Evolutionary conservation across 2,888 invertebrate species (phyloP), one percentile per base, ranked within the genome.

Genomic region (Allygus modestus): DNA sequence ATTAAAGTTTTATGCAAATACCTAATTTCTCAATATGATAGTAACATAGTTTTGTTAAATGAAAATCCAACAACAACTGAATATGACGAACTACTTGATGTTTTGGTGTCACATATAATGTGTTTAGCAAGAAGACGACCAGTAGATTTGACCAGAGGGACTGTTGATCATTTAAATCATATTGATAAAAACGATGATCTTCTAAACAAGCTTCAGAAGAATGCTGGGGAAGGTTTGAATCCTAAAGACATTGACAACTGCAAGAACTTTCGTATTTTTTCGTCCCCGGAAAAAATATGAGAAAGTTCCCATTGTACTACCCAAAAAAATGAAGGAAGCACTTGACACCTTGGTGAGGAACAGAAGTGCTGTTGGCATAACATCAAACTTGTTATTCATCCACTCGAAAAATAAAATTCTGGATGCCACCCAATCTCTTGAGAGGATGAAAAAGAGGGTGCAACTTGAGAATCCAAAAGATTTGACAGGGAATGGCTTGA

Each of bases 241-340:
- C 23, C 26, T 20, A 65, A 65, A 20, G 23, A 65, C 26, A 12
- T 65, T 7, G 28, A 65, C 7, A 65, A 69, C 69, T 69, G 31
- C 11, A 31, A 69, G 5, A 33, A 33, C n/a, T 69, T 69, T n/a
- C 31, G 20, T 15, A 69, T 69, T 69, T 69, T 37, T 69, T 69
- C 7, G 31, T 69, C n/a, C 69, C 33, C 33, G 69, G n/a, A 69
- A 69, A 33, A 69, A 31, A 69, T 69, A 69, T 33, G 69, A 69
- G 0, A 69, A 33, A 23, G 69, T 69, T 20, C 69, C 69, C 1
- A 69, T 69, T 33, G 69, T 69, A 2, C 26, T 69, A 1, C 28
- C 33, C 11, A 37, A n/a, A 7, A 28, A 28, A 69, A 33, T 69
- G 69, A 69, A 69, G 20, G 33, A 31, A 17, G 69, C 33, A 7